Percentiles rank a stretch among this genome's conserved stretches.
Evolutionary conservation across 2,113 vertebrate genomes (phyloP).

Genomic region (Martes martes): DNA sequence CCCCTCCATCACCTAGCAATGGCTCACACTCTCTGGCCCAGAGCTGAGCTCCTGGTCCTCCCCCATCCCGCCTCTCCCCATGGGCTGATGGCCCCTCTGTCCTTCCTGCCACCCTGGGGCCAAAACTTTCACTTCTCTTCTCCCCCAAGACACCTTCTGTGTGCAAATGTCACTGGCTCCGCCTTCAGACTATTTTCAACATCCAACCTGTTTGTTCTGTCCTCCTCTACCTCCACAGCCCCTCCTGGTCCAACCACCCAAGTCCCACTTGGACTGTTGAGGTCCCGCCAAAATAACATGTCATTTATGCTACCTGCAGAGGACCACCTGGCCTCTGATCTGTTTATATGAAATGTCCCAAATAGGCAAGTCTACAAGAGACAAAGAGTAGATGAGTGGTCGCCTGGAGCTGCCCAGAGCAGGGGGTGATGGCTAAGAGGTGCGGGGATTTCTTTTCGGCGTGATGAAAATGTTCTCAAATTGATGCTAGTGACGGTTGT

Average conservation of each 20-base stretch:
- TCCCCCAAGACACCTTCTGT: not conserved
- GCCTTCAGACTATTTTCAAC: not conserved
- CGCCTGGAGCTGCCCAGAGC: not conserved
- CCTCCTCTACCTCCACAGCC: not conserved
- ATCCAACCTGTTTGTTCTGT: not conserved
- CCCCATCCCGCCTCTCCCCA: not conserved
- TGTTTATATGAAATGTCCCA: not conserved
- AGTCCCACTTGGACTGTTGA: not conserved
- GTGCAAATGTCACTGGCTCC: not conserved
- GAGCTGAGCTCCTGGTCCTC: not conserved
- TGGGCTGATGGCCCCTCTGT: not conserved
- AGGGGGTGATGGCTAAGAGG: not conserved
- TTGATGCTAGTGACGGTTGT: not conserved
- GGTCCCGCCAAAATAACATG: not conserved
- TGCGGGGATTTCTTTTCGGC: not conserved
- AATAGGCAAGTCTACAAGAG: not conserved
- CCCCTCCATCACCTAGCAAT: not conserved
- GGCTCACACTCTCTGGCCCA: not conserved
- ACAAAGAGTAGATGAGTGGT: not conserved
- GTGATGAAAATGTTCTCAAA: not conserved
- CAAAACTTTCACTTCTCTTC: not conserved
- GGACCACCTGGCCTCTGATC: not conserved
- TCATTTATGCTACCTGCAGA: not conserved
- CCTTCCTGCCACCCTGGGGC: not conserved
- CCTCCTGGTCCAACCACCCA: not conserved